phyloP scores from a whole-genome alignment of 1,140 invertebrate species.

The Catajapyx aquilonaris region DNA sequence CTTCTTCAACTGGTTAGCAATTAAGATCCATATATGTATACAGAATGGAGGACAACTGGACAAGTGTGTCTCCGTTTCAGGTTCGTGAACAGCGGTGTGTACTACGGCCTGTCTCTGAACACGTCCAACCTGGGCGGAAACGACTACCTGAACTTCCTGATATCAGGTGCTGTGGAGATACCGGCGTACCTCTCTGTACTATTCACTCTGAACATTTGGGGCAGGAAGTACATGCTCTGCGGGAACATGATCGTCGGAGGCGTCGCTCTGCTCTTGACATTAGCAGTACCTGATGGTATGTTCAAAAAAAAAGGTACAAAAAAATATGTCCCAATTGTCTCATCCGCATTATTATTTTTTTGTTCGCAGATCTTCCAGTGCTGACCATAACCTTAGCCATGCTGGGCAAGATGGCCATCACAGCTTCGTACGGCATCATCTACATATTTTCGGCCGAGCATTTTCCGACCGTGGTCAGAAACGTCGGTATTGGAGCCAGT shows the following conservation, averaged over 20 bases:
- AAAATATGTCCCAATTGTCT: too few species aligned
- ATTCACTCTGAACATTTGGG: constrained; percentile 47
- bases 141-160: constrained; percentile 49
- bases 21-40: too few species aligned
- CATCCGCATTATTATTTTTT: constrained; percentile 1
- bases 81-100: constrained; percentile 56
- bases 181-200: constrained; percentile 47
- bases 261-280: constrained; percentile 31
- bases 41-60: constrained; percentile 15
- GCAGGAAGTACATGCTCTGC: constrained; percentile 42
- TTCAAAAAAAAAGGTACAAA: too few species aligned
- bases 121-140: constrained; percentile 48
- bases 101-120: constrained; percentile 63
- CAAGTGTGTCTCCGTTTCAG: constrained; percentile 21
- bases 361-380: constrained; percentile 27
- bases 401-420: constrained; percentile 62
- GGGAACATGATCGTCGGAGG: constrained; percentile 46
- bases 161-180: constrained; percentile 53
- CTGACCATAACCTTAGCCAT: constrained; percentile 45
- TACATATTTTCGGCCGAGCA: constrained; percentile 65
- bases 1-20: constrained; percentile 50
- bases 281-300: constrained; percentile 33
- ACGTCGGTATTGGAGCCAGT: constrained; percentile 49
- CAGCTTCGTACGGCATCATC: constrained; percentile 53
- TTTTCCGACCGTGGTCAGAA: constrained; percentile 62